Conservation (phyloP, 2,113 vertebrate genomes). For the Excalfactoria chinensis region DNA sequence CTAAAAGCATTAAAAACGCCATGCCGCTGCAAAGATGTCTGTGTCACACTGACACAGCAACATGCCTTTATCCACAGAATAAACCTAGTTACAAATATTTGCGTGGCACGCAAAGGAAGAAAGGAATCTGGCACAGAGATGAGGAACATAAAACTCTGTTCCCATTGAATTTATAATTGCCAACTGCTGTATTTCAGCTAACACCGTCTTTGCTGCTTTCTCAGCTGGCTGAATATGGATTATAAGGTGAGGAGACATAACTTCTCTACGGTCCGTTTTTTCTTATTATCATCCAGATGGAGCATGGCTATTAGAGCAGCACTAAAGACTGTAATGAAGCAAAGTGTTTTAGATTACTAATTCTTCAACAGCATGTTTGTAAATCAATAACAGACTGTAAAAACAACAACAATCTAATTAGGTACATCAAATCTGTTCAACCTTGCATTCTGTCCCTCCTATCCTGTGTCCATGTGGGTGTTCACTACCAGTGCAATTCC, state of each 20-base stretch:
- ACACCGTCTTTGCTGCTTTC: background rate
- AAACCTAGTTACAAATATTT: background rate
- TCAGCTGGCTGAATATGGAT: conserved; percentile 49
- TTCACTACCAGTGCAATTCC: background rate
- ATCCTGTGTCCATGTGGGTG: background rate
- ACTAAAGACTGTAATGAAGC: conserved; percentile 45
- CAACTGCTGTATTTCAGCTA: conserved; percentile 14
- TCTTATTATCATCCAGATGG: conserved; percentile 52
- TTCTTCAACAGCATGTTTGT: conserved; percentile 39
- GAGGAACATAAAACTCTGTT: conserved; percentile 10
- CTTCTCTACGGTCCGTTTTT: conserved; percentile 32
- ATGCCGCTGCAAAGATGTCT: background rate
- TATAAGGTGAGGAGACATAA: conserved; percentile 37
- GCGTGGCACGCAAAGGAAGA: background rate
- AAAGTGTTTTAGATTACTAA: conserved; percentile 13
- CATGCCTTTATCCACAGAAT: background rate
- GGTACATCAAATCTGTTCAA: conserved; percentile 29
- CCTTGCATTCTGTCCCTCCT: background rate
- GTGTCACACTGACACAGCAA: background rate
- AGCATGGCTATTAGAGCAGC: background rate
- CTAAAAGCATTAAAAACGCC: conserved; percentile 13
- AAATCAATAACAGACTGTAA: conserved; percentile 24
- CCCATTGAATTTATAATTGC: background rate
- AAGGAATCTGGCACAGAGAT: background rate
- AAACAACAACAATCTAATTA: conserved; percentile 51